Conservation (phyloP, 2,113 vertebrate genomes). For the Solea senegalensis region DNA sequence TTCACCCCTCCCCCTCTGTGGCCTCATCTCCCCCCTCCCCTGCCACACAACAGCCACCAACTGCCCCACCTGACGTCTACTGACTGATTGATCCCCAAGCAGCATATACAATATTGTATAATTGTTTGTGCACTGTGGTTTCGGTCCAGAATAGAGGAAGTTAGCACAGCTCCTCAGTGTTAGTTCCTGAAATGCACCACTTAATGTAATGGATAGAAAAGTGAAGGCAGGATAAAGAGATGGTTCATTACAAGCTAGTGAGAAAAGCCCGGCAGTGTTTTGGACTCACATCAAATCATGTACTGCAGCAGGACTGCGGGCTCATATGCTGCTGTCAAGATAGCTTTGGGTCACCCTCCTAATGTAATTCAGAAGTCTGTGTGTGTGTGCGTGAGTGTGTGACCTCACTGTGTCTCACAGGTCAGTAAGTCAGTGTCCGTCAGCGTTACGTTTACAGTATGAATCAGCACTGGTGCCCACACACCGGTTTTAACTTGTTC, state of each 20-base stretch:
- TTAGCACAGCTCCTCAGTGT: slow-evolving; percentile 10
- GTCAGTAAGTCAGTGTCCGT: slow-evolving; percentile 53
- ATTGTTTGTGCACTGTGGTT: slow-evolving; percentile 8
- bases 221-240: slow-evolving; percentile 49
- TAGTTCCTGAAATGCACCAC: neutral
- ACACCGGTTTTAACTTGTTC: slow-evolving; percentile 17
- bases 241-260: slow-evolving; percentile 44
- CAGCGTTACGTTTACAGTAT: slow-evolving; percentile 48
- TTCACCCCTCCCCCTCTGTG: slow-evolving; percentile 46
- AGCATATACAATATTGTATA: slow-evolving; percentile 16
- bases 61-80: slow-evolving; percentile 39
- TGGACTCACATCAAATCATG: slow-evolving; percentile 60
- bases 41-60: neutral
- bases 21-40: slow-evolving; percentile 24
- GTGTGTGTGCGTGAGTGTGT: slow-evolving; percentile 3
- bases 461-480: slow-evolving; percentile 4
- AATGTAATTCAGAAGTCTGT: slow-evolving; percentile 59
- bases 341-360: slow-evolving; percentile 56
- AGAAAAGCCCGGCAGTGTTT: slow-evolving; percentile 54
- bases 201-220: slow-evolving; percentile 39
- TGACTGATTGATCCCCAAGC: slow-evolving; percentile 57
- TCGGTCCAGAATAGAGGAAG: slow-evolving; percentile 22
- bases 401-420: slow-evolving; percentile 41
- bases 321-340: slow-evolving; percentile 64
- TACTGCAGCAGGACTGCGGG: slow-evolving; percentile 51